Percentiles rank a stretch among this genome's conserved stretches.
These are phyloP conservation scores for Phalacrocorax aristotelis DNA, from an alignment of 2,113 vertebrate species.

Conservation along the genomic window DNA sequence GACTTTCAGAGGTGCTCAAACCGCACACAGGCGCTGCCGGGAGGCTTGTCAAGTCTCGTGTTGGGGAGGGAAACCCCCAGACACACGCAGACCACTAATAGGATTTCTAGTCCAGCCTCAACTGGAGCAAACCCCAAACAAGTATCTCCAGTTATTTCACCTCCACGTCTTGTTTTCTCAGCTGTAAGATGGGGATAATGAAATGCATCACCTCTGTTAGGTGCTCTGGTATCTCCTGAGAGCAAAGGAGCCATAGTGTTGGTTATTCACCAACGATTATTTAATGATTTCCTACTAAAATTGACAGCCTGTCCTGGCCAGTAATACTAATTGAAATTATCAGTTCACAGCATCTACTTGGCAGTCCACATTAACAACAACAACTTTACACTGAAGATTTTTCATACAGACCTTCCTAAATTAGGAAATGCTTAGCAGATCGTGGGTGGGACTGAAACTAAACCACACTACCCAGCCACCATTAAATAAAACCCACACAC, in stretches of 20 bases:
- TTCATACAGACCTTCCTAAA: background rate
- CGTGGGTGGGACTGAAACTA: background rate
- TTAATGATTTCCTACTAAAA: slow-evolving; percentile 29
- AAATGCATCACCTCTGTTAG: background rate
- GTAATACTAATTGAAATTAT: background rate
- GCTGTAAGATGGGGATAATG: background rate
- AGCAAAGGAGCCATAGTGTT: background rate
- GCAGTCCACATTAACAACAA: background rate
- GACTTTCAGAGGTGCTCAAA: background rate
- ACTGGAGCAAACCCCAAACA: background rate
- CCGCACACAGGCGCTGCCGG: background rate
- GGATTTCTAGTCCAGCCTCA: background rate
- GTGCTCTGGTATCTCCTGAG: background rate
- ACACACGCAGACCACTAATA: background rate
- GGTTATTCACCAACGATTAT: background rate
- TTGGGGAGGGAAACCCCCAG: background rate
- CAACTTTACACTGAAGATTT: background rate
- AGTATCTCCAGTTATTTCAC: background rate
- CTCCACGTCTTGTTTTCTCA: background rate
- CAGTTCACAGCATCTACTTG: background rate
- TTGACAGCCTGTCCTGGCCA: background rate
- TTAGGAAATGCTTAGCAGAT: background rate
- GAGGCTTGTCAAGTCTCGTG: background rate
- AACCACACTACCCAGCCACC: background rate
- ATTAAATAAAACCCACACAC: background rate